A percentile compares a stretch with the other conserved stretches of the same genome.
Conservation (phyloP, 2,797 vertebrate genomes). For the Antrozous pallidus region DNA sequence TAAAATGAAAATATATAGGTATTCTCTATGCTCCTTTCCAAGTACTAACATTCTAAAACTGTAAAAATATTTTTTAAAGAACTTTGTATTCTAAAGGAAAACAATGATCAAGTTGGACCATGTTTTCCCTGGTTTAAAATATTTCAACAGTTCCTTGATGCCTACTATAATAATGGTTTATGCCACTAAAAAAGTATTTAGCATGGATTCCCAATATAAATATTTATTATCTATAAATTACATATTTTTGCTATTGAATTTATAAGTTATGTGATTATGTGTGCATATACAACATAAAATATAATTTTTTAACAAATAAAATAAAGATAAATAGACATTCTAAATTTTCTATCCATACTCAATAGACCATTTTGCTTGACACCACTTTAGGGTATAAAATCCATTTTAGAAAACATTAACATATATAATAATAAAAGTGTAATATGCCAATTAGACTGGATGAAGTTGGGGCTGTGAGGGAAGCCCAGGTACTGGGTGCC, state of each 20-base stretch:
- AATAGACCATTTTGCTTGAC: background rate
- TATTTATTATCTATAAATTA: background rate
- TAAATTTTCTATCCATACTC: background rate
- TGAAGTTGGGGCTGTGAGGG: too few relatives aligned
- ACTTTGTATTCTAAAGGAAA: background rate
- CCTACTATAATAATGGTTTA: background rate
- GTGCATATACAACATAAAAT: background rate
- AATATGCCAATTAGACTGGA: too few relatives aligned
- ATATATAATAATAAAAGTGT: too few relatives aligned
- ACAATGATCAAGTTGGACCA: background rate
- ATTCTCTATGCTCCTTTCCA: background rate
- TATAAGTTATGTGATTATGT: background rate
- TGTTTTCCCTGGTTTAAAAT: constrained; percentile 12
- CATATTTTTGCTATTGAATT: background rate
- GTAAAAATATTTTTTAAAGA: background rate
- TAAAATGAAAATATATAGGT: background rate
- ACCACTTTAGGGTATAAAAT: background rate
- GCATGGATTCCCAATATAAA: background rate
- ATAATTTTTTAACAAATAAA: constrained; percentile 4
- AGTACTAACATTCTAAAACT: background rate
- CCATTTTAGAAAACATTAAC: background rate
- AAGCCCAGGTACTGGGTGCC: too few relatives aligned
- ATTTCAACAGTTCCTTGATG: background rate
- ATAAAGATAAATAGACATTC: background rate
- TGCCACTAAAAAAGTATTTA: background rate